Base-by-base conservation (phyloP, 2,888 invertebrate genomes). In the Hesperia comma region DNA sequence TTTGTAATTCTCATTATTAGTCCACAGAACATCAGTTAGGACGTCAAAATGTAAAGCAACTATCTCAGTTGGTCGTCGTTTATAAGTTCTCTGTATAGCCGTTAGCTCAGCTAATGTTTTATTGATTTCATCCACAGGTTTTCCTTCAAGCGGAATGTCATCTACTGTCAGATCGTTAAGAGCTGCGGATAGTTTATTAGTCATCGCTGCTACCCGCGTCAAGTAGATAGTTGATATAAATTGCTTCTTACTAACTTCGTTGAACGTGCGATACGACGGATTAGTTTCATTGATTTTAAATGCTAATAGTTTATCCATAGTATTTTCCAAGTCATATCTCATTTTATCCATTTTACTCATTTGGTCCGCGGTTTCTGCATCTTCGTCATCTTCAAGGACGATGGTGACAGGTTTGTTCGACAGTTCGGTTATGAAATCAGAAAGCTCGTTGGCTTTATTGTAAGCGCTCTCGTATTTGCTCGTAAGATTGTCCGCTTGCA, bases 41-140 rank as follows among this genome's bases (percentile, higher is more conserved):
- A 87, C 53, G 76, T 92, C 92, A 68, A 87, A 92, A 78, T 87
- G 84, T 67, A 90, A 73, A 0, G 82, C 82, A 19, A 89, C 71
- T 4, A 79, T 77, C 51, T 92, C 91, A 0, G 79, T 69, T 4
- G 90, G 79, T 73, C 84, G 80, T 61, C 87, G 80, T 74, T 80
- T 88, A 57, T 85, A 91, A 26, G 85, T 73, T 72, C 80, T 87
- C 69, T 82, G 81, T 17, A 92, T 71, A 0, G 74, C 56, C 2
- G 63, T 61, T 14, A 88, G 69, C 64, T 90, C 87, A 33, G 73
- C 69, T 63, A 77, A 73, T 1, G 85, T 21, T 68, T 75, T 75
- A 49, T 81, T 81, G 0, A 69, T 61, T 61, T 84, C 79, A 41
- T 80, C 79, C 37, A 82, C 77, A 32, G 78, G 69, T 15, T 72